Base-by-base conservation (phyloP, 2,888 invertebrate genomes). In the Synergus japonicus region DNA sequence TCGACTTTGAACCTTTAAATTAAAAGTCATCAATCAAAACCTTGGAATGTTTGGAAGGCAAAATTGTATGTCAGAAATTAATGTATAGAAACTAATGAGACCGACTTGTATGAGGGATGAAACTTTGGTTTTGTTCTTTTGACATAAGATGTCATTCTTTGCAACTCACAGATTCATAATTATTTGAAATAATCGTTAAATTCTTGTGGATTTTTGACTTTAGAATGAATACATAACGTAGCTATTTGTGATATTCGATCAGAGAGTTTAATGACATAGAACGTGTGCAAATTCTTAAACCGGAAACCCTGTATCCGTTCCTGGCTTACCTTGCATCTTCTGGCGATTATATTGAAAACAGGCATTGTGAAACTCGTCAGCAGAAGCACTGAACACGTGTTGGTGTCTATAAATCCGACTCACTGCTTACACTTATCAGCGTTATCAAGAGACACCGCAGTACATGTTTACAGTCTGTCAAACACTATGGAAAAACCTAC, bases 301-400 rank as follows among this genome's bases (percentile, higher is more conserved):
- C 82, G 84, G 84, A 83, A 84, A 82, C 81, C 82, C 83, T 80
- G 83, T 78, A 83, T 84, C 84, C 84, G 84, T 69, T 83, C 18
- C 18, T 64, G 73, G 77, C 91, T 92, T 93, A 94, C 94, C 94
- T 94, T 94, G 89, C 93, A 94, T 90, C 94, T 93, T 89, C 94
- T 93, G 83, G 94, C 93, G 89, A 94, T 94, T 86, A 94, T 94
- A 91, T 94, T 94, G 91, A 94, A 94, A 85, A 94, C 94, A 85
- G 94, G 94, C 94, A 94, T 94, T 85, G 86, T 85, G 81, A 83
- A 54, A 69, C 73, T 66, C 44, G 64, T 66, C 58, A 46, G 65
- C 46, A 79, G 76, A 63, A 78, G 63, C 77, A 78, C 41, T 43
- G 43, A 69, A 44, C 60, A 58, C 66, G 76, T 73, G 37, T 76